These are phyloP conservation scores for Corythaixoides concolor DNA, from an alignment of 2,113 vertebrate genomes.

Conservation along the genomic window DNA sequence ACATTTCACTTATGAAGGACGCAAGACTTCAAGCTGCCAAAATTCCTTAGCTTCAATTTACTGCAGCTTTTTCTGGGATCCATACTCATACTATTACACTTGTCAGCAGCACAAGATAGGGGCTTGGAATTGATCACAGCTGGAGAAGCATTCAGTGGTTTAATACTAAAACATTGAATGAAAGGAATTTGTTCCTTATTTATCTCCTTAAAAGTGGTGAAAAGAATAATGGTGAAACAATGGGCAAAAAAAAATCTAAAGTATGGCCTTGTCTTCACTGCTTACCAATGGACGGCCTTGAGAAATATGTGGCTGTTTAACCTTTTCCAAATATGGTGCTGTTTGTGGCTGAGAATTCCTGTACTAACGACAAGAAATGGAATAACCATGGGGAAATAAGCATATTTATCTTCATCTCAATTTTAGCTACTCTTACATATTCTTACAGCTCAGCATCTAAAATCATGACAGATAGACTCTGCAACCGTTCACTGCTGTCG, in stretches of 20 bases:
- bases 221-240: neutral
- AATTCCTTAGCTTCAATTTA: neutral
- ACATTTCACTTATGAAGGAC: neutral
- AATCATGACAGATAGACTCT: conserved; percentile 11
- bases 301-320: neutral
- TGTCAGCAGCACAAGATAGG: neutral
- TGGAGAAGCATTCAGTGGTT: neutral
- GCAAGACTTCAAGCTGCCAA: neutral
- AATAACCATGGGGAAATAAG: neutral
- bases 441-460: neutral
- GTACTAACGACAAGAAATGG: neutral
- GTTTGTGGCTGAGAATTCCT: neutral
- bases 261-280: neutral
- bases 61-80: neutral
- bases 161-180: neutral
- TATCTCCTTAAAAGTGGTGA: neutral
- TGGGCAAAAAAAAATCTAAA: neutral
- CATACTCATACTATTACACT: neutral
- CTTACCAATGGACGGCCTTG: neutral
- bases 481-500: neutral
- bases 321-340: neutral
- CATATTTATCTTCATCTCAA: neutral
- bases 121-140: neutral
- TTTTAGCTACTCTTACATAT: neutral
- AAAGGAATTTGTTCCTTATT: neutral